Evolutionary conservation across 1,140 invertebrate species (phyloP).

Genomic region (Conus betulinus): DNA sequence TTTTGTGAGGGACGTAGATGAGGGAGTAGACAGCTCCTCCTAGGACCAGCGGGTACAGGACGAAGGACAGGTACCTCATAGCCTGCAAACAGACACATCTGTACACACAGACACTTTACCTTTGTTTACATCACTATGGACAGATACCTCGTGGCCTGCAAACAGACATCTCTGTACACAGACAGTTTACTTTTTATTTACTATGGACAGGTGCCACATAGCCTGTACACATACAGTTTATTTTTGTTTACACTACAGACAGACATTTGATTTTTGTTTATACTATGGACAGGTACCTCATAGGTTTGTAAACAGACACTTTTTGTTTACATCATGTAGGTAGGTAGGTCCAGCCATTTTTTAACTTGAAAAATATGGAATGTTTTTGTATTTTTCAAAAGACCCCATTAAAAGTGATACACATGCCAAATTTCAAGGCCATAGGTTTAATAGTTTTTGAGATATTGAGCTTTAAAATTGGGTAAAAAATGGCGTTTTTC

Average conservation of each 20-base stretch:
- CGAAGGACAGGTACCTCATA: constrained; percentile 91
- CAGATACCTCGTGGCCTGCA: neutral
- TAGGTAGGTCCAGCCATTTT: too few relatives aligned
- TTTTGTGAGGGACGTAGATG: constrained; percentile 87
- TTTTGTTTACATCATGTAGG: too few relatives aligned
- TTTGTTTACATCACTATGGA: constrained; percentile 88
- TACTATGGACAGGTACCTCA: too few relatives aligned
- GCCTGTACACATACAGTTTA: neutral
- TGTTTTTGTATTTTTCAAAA: too few relatives aligned
- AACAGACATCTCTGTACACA: neutral
- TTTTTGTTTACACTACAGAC: neutral
- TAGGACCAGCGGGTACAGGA: constrained; percentile 93
- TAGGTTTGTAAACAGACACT: too few relatives aligned
- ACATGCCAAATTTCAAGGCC: too few relatives aligned
- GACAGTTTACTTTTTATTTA: neutral
- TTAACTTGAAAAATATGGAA: too few relatives aligned
- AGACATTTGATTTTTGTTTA: too few relatives aligned
- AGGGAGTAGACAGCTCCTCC: constrained; percentile 91
- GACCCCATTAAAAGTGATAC: too few relatives aligned
- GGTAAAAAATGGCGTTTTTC: too few relatives aligned
- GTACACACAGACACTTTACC: constrained; percentile 73
- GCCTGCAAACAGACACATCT: constrained; percentile 73
- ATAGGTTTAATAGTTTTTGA: too few relatives aligned
- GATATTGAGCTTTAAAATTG: too few relatives aligned
- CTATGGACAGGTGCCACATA: neutral